A percentile compares a stretch with the other conserved stretches of the same genome.
Conservation (phyloP, 2,888 invertebrate species). For the Dichetophora obliterata region DNA sequence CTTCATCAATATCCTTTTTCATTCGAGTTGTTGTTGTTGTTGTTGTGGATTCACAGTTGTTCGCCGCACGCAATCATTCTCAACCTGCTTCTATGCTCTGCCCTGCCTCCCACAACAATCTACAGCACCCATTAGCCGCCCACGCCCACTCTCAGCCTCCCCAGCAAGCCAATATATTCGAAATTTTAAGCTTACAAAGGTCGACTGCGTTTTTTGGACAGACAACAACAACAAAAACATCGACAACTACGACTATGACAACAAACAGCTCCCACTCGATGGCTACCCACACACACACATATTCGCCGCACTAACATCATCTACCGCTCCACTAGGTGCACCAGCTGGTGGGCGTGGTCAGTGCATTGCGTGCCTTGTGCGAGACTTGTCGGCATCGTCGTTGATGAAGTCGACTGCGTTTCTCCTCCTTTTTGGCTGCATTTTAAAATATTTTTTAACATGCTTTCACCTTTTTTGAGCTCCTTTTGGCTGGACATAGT, state of each 20-base stretch:
- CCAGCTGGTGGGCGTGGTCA: slow-evolving; percentile 34
- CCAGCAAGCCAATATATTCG: slow-evolving; percentile 59
- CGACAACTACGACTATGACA: too few species aligned
- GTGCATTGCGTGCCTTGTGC: slow-evolving; percentile 39
- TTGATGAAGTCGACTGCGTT: slow-evolving; percentile 15
- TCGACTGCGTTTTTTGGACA: slow-evolving; percentile 54
- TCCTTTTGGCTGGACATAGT: background rate
- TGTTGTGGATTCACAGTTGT: slow-evolving; percentile 14
- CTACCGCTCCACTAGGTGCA: background rate
- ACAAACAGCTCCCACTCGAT: slow-evolving; percentile 19
- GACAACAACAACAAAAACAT: too few species aligned
- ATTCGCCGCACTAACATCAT: background rate
- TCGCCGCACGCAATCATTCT: slow-evolving; percentile 15
- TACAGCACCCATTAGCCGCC: background rate
- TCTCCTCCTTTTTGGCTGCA: background rate
- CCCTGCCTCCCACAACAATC: background rate
- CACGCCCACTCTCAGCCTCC: background rate
- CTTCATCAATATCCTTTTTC: slow-evolving; percentile 65
- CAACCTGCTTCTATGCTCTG: background rate
- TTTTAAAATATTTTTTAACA: too few species aligned
- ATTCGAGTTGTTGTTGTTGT: slow-evolving; percentile 12
- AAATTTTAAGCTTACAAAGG: slow-evolving; percentile 55
- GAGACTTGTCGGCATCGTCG: background rate
- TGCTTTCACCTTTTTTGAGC: background rate
- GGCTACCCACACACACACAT: background rate